A percentile compares a stretch with the other conserved stretches of the same genome.
Evolutionary conservation across 1,140 invertebrate species (phyloP).

Genomic region (Drosophila mayri): DNA sequence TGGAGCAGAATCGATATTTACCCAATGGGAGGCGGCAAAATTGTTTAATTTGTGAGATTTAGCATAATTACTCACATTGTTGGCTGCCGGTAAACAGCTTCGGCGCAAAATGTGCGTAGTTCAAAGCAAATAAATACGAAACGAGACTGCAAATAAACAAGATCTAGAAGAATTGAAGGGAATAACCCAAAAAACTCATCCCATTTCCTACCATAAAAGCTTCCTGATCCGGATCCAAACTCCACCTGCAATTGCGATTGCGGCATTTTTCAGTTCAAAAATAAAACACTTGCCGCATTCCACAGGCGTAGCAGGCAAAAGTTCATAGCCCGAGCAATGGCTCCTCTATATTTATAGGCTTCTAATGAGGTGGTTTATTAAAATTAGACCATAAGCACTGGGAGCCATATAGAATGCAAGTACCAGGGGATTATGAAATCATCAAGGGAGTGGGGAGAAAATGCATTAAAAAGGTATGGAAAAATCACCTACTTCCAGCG

Average conservation of each 20-base stretch:
- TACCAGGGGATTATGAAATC: conserved; percentile 31
- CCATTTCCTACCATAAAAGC: neutral
- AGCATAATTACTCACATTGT: conserved; percentile 77
- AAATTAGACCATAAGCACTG: conserved; percentile 36
- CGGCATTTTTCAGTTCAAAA: conserved; percentile 42
- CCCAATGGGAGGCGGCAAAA: conserved; percentile 25
- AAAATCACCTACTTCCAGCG: neutral
- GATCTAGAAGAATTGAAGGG: neutral
- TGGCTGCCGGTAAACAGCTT: conserved; percentile 44
- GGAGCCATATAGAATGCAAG: conserved; percentile 5
- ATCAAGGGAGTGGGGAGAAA: neutral
- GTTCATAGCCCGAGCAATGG: conserved; percentile 55
- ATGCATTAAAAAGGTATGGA: neutral
- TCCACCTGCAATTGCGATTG: conserved; percentile 47
- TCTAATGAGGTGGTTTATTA: conserved; percentile 50
- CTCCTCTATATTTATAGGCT: conserved; percentile 61
- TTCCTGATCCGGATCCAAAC: conserved; percentile 22
- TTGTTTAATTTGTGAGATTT: conserved; percentile 77
- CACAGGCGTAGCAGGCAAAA: conserved; percentile 28
- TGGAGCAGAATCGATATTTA: conserved; percentile 34
- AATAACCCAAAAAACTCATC: conserved; percentile 3
- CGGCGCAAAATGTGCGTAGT: conserved; percentile 26
- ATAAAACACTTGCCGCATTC: conserved; percentile 69
- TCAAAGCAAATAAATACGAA: conserved; percentile 49
- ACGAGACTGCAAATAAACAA: conserved; percentile 27